phyloP scores from a whole-genome alignment of 92 coral and sea anemone genomes.

The Siderastrea radians region DNA sequence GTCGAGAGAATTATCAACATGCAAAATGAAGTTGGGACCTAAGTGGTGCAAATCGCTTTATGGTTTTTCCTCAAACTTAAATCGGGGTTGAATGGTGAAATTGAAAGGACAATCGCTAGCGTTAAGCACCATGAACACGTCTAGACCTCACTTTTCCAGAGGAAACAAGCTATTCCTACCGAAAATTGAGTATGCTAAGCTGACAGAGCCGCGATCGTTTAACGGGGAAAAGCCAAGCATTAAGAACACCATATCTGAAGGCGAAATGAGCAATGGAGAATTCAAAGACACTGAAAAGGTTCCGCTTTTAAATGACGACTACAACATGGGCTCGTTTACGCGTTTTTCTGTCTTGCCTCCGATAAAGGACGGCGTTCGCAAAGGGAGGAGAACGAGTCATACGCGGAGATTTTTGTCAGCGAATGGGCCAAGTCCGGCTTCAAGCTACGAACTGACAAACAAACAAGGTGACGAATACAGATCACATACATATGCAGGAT shows the following conservation, averaged over 20 bases:
- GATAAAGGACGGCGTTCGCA: conserved; percentile 41
- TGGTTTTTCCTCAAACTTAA: conserved; percentile 11
- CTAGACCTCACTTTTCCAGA: conserved; percentile 26
- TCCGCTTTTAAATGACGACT: conserved; percentile 45
- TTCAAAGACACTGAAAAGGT: conserved; percentile 8
- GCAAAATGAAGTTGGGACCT: conserved; percentile 41
- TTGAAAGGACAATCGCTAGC: neutral
- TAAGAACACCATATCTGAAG: neutral
- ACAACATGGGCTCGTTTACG: conserved; percentile 58
- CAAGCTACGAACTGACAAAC: conserved; percentile 8
- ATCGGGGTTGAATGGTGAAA: conserved; percentile 1
- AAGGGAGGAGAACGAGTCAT: conserved; percentile 29
- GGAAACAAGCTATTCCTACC: conserved; percentile 84
- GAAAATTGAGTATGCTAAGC: conserved; percentile 77
- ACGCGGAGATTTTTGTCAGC: conserved; percentile 10
- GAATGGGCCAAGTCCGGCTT: conserved; percentile 30
- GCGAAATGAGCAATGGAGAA: conserved; percentile 48
- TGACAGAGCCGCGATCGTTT: conserved; percentile 23
- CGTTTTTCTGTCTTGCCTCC: conserved; percentile 90
- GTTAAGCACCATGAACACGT: conserved; percentile 16
- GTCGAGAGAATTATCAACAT: conserved; percentile 41
- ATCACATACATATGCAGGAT: conserved; percentile 8
- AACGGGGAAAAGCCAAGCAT: conserved; percentile 12
- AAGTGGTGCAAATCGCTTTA: conserved; percentile 32
- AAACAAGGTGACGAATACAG: conserved; percentile 2